Conservation (phyloP, 2,113 vertebrate genomes). For the Trochalopteron elliotii region DNA sequence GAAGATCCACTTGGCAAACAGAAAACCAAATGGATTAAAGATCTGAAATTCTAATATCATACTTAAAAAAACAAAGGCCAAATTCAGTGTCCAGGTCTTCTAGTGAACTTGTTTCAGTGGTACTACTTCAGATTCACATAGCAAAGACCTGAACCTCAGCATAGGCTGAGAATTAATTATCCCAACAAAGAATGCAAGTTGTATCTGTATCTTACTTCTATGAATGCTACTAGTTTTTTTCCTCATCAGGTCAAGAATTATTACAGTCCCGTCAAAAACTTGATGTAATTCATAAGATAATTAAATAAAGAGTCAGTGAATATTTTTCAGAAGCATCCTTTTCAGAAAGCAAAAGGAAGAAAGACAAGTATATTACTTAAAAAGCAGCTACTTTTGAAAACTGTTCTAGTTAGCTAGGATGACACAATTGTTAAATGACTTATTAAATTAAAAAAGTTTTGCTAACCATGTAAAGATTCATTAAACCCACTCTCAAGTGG, state of each 20-base stretch:
- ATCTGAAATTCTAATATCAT: neutral
- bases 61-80: neutral
- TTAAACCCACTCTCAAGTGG: neutral
- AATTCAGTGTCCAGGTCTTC: neutral
- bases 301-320: neutral
- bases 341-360: neutral
- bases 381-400: neutral
- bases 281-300: fast-evolving
- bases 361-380: neutral
- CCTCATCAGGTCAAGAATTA: neutral
- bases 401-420: neutral
- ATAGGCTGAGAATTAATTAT: neutral
- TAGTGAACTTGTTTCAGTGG: neutral
- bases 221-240: neutral
- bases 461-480: neutral
- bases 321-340: neutral
- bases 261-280: neutral
- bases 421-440: neutral
- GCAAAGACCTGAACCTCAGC: neutral
- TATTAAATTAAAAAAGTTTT: neutral
- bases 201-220: neutral
- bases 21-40: neutral
- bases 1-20: neutral
- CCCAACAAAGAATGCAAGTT: neutral
- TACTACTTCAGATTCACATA: neutral